Evolutionary conservation across 2,888 invertebrate species (phyloP), one percentile per base, ranked within the genome.

Genomic region (Macaria notata): DNA sequence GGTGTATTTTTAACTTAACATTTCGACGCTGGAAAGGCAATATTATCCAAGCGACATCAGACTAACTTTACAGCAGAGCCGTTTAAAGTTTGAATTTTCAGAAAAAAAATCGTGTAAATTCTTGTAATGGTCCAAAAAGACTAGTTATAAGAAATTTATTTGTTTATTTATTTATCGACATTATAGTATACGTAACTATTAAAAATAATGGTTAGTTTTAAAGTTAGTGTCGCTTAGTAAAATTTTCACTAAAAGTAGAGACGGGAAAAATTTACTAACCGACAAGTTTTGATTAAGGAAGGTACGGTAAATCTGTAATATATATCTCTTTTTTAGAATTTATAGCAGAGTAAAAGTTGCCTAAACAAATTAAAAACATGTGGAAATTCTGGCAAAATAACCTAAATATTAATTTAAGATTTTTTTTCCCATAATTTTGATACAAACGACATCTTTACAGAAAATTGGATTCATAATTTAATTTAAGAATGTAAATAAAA

Each of bases 281-380:
- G 45, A 45, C 45, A 45, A 45, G 45, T 31, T 45, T 45, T 45
- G 30, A 45, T 45, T 45, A 45, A 45, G 31, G 45, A 45, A 45
- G 45, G 45, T 45, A 45, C 45, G 30, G 45, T 45, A 45, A 45
- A 45, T 45, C 45, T 45, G 45, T 45, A 45, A 46, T 46, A 46
- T 46, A 46, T 46, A 46, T 46, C 46, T 46, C 31, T 46, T n/a
- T 46, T 46, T 46, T 46, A 46, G 47, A 47, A 47, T 47, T 47
- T 36, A 47, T 47, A 38, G 36, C 38, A 47, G 47, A 47, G 47
- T 38, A 47, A 36, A 47, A 47, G 38, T 47, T 19, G 38, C 38
- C 36, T 47, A 47, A 47, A 36, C 38, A 47, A 38, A 19, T 38
- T 47, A 47, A 47, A 47, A 38, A 38, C 29, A 38, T 47, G 36